A percentile compares a stretch with the other conserved stretches of the same genome.
These are phyloP conservation scores for Ranitomeya variabilis DNA, from an alignment of 2,113 vertebrate genomes.

Conservation along the genomic window DNA sequence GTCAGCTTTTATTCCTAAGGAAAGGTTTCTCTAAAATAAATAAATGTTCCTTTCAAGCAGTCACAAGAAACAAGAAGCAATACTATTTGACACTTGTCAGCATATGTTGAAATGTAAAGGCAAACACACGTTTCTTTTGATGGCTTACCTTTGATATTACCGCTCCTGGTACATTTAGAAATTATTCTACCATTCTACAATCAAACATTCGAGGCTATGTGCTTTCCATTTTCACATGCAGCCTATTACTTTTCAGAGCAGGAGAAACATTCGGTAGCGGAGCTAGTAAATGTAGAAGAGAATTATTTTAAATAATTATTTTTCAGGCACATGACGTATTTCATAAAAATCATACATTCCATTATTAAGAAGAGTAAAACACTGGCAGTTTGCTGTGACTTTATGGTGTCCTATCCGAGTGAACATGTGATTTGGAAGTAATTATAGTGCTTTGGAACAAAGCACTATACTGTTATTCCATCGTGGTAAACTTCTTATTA, in stretches of 20 bases:
- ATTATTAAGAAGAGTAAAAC: background rate
- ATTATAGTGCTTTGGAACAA: too few species aligned
- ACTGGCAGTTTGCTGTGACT: background rate
- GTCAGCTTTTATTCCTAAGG: slow-evolving; percentile 43
- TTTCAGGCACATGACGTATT: background rate
- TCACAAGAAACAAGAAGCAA: slow-evolving; percentile 51
- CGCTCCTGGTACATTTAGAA: slow-evolving; percentile 29
- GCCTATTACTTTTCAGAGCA: slow-evolving; percentile 10
- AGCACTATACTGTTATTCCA: too few species aligned
- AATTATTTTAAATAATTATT: background rate
- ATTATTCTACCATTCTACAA: slow-evolving; percentile 42
- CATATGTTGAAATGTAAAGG: slow-evolving; percentile 50
- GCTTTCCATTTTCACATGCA: slow-evolving; percentile 16
- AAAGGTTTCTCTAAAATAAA: slow-evolving; percentile 47
- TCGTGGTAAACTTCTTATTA: too few species aligned
- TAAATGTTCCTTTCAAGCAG: slow-evolving; percentile 43
- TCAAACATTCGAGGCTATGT: slow-evolving; percentile 26
- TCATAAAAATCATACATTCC: background rate
- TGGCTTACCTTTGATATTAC: slow-evolving; percentile 46
- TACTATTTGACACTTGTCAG: slow-evolving; percentile 53
- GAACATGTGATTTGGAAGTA: background rate
- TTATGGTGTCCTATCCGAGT: background rate
- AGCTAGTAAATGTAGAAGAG: background rate
- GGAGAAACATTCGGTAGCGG: background rate
- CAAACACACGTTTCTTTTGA: slow-evolving; percentile 44